These are phyloP conservation scores for Drosophila busckii DNA, from an alignment of 1,140 invertebrate species.

Conservation along the genomic window DNA sequence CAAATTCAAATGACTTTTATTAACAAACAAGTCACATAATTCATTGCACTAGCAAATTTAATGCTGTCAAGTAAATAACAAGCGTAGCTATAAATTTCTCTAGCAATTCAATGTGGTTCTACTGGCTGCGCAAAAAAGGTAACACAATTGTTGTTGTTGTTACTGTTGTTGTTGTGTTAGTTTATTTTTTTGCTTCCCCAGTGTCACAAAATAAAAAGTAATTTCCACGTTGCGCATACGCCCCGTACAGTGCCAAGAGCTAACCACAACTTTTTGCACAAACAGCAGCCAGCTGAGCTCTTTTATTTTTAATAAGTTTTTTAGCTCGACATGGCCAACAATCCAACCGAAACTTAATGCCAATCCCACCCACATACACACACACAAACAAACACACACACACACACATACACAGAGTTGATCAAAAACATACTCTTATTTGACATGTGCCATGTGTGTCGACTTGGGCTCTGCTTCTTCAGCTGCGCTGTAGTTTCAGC, in stretches of 20 bases:
- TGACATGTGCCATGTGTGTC: too few species aligned
- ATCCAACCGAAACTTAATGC: too few species aligned
- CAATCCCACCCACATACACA: too few species aligned
- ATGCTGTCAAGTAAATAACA: not conserved
- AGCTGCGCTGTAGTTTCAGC: too few species aligned
- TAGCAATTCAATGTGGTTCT: slow-evolving; percentile 61
- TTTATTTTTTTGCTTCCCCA: slow-evolving; percentile 8
- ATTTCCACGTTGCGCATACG: slow-evolving; percentile 38
- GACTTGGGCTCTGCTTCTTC: too few species aligned
- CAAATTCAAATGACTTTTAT: too few species aligned
- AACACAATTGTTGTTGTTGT: slow-evolving; percentile 32
- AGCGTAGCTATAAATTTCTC: not conserved
- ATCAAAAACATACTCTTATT: too few species aligned
- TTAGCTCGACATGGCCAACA: slow-evolving; percentile 15
- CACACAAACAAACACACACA: too few species aligned
- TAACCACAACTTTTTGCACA: not conserved
- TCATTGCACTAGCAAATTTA: too few species aligned
- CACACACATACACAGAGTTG: too few species aligned
- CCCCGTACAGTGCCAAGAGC: slow-evolving; percentile 7
- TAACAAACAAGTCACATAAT: too few species aligned
- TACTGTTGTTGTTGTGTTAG: slow-evolving; percentile 12
- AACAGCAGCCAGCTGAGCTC: slow-evolving; percentile 4
- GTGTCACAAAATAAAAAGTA: slow-evolving; percentile 25
- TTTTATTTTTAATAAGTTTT: slow-evolving; percentile 48
- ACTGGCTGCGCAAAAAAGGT: slow-evolving; percentile 60